These are phyloP conservation scores for Rallus limicola DNA, from an alignment of 2,113 vertebrate genomes.

Conservation along the genomic window DNA sequence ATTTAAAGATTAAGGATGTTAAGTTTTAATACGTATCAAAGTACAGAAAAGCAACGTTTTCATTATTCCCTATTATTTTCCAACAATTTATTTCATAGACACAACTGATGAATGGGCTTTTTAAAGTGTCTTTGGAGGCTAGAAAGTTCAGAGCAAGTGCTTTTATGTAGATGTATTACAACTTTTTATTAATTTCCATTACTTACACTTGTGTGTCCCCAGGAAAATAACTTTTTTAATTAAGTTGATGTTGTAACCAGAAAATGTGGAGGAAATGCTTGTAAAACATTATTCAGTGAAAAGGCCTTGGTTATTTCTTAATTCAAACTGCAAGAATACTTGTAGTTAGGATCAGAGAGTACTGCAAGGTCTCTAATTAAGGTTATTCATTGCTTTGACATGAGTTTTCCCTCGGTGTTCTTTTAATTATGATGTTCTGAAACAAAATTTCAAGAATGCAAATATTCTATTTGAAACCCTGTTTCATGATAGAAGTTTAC, in stretches of 20 bases:
- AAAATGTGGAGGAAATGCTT: background rate
- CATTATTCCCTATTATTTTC: background rate
- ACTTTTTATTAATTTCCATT: background rate
- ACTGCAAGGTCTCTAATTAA: conserved; percentile 26
- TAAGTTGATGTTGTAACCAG: background rate
- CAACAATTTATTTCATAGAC: background rate
- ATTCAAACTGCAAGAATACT: background rate
- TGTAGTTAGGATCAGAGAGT: conserved; percentile 18
- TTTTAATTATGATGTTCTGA: background rate
- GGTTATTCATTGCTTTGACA: conserved; percentile 40
- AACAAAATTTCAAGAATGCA: background rate
- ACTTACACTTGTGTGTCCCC: background rate
- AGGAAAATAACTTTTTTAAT: background rate
- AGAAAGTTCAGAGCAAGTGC: background rate
- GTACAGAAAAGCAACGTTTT: background rate
- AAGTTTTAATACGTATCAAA: background rate
- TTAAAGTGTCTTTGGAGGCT: background rate
- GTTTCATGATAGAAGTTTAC: background rate
- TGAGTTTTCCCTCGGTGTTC: conserved; percentile 24
- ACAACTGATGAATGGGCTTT: background rate
- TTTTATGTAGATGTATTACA: background rate
- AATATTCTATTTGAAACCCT: background rate
- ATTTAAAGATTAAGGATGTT: background rate
- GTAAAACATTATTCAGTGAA: background rate
- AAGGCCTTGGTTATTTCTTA: background rate